Evolutionary conservation across 2,797 vertebrate genomes (phyloP).

Genomic region (Mareca penelope): DNA sequence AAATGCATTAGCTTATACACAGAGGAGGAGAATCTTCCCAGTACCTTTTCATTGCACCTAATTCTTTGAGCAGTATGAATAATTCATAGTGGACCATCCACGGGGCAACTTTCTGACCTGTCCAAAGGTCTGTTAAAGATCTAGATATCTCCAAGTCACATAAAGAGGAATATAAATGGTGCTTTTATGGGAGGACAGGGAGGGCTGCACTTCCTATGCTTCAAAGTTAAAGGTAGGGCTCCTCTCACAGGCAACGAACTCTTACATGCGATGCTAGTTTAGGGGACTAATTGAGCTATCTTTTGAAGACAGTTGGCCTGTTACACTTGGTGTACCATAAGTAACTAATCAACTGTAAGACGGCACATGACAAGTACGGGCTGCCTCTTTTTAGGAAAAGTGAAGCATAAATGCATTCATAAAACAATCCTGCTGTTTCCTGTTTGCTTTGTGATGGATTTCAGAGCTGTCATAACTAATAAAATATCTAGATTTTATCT

Average conservation of each 20-base stretch:
- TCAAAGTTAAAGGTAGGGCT: not conserved
- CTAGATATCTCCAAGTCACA: not conserved
- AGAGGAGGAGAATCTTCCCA: not conserved
- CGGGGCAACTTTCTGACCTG: not conserved
- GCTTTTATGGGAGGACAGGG: not conserved
- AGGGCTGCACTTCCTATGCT: not conserved
- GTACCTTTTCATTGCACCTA: not conserved
- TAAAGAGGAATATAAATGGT: not conserved
- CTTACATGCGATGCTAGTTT: not conserved
- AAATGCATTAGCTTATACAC: not conserved
- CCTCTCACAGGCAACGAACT: not conserved
- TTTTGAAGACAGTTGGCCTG: not conserved
- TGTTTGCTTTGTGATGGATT: constrained; percentile 50
- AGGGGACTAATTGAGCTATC: not conserved
- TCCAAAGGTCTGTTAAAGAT: not conserved
- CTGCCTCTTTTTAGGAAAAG: constrained; percentile 31
- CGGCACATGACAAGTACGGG: not conserved
- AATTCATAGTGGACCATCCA: not conserved
- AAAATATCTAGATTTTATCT: constrained; percentile 38
- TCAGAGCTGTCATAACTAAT: constrained; percentile 52
- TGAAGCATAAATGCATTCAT: constrained; percentile 41
- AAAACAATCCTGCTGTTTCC: constrained; percentile 46
- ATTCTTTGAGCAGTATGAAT: not conserved
- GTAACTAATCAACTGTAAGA: constrained; percentile 2
- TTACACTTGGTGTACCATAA: not conserved